These are phyloP conservation scores for Balaeniceps rex DNA, from an alignment of 2,113 vertebrate species.

Conservation along the genomic window DNA sequence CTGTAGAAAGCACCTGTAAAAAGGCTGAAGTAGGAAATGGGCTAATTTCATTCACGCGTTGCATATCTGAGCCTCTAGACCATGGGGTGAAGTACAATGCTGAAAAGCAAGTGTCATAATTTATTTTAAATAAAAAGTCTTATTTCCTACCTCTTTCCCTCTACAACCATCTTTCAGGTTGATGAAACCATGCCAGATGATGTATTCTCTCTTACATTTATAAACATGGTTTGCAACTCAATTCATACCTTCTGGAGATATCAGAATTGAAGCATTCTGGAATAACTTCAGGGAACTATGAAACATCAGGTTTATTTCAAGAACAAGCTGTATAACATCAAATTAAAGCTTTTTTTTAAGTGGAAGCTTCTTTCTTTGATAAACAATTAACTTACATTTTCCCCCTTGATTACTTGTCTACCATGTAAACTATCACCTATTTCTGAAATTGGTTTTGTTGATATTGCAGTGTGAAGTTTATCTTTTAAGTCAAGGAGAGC, in stretches of 20 bases:
- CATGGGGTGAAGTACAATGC: too few relatives aligned
- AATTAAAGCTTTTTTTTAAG: neutral
- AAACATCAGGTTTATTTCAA: neutral
- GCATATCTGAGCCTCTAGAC: neutral
- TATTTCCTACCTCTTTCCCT: neutral
- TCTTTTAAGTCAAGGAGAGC: neutral
- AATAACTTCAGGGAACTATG: neutral
- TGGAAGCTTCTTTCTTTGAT: neutral
- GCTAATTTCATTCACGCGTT: neutral
- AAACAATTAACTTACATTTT: neutral
- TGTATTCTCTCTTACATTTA: neutral
- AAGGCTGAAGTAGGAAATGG: neutral
- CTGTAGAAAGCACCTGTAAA: neutral
- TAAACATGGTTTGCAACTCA: neutral
- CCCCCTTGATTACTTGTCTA: neutral
- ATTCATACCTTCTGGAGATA: neutral
- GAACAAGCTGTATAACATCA: neutral
- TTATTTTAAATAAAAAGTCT: neutral
- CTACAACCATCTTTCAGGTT: neutral
- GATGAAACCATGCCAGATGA: neutral
- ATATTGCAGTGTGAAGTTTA: neutral
- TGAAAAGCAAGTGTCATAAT: neutral
- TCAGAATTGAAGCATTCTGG: neutral
- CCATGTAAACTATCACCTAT: neutral
- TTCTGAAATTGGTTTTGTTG: neutral